phyloP scores from a whole-genome alignment of 53 echinoderm and acorn worm genomes.

The Stichopus horrens region DNA sequence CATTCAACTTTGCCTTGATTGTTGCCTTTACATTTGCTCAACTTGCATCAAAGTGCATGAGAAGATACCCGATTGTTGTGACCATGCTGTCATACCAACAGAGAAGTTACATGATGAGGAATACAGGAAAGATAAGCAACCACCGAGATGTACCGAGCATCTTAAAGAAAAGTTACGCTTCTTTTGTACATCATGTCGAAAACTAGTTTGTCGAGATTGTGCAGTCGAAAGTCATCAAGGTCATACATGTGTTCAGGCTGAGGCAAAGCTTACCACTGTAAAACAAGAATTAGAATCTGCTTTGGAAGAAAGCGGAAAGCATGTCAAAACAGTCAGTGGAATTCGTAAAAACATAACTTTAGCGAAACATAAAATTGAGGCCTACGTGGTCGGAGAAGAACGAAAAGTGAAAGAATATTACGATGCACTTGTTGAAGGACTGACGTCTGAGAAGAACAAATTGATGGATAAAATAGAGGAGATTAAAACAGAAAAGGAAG shows the following conservation, averaged over 20 bases:
- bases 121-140: neutral
- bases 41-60: neutral
- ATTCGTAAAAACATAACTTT: neutral
- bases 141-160: neutral
- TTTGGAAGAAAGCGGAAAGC: neutral
- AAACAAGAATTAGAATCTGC: neutral
- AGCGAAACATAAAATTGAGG: neutral
- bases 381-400: neutral
- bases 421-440: neutral
- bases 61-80: neutral
- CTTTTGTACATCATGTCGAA: neutral
- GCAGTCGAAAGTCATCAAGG: constrained; percentile 1
- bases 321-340: neutral
- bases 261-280: neutral
- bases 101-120: neutral
- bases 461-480: neutral
- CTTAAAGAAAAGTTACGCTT: neutral
- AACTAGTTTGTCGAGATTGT: constrained; percentile 26
- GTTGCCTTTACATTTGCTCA: neutral
- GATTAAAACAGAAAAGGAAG: neutral
- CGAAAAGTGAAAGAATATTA: neutral
- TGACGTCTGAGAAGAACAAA: neutral
- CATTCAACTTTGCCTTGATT: neutral
- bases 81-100: neutral
- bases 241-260: neutral